Base-by-base conservation (phyloP, 2,113 vertebrate species). In the Gasterosteus aculeatus region DNA sequence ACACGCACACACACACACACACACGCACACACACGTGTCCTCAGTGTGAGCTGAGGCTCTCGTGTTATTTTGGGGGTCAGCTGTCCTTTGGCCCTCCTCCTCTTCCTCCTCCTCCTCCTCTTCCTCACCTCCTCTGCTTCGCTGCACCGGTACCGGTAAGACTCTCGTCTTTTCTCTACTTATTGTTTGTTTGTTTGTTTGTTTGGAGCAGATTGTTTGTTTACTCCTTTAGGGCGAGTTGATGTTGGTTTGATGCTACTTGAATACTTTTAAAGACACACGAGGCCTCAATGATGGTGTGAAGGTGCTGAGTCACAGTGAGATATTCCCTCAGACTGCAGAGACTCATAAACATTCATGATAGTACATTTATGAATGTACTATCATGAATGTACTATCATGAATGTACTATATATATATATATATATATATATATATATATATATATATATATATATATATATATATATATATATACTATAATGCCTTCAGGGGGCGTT, bases 1-100 rank as follows among this genome's bases (percentile, higher is more conserved):
- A 57, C 29, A 57, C 56, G 16, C 33, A 38, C 57, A 19, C 38
- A 44, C 41, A 64, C 15, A 19, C 61, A 63, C 41, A 42, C n/a
- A 33, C 67, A 14, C 69, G 61, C 31, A 59, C 53, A 42, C 47
- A 64, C 60, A 26, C 33, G 15, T 9, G 10, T 26, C 62, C 53
- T 71, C 59, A 56, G 54, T n/a, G n/a, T n/a, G n/a, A 62, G 67
- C 59, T 77, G 81, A 83, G 76, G 69, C 44, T 72, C 33, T 69
- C 64, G 8, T 82, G 92, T 93, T 94, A 94, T 94, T 94, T 94
- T 93, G 76, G 89, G 91, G 87, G 75, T 87, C 83, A 89, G 61
- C 80, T 91, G 82, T 87, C 47, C 29, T 83, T 73, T 59, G 82
- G 87, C 85, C 73, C 87, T 82, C 76, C 86, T 54, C 84, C 78